Evolutionary conservation across 2,888 invertebrate species (phyloP).

Genomic region (Clostera curtula): DNA sequence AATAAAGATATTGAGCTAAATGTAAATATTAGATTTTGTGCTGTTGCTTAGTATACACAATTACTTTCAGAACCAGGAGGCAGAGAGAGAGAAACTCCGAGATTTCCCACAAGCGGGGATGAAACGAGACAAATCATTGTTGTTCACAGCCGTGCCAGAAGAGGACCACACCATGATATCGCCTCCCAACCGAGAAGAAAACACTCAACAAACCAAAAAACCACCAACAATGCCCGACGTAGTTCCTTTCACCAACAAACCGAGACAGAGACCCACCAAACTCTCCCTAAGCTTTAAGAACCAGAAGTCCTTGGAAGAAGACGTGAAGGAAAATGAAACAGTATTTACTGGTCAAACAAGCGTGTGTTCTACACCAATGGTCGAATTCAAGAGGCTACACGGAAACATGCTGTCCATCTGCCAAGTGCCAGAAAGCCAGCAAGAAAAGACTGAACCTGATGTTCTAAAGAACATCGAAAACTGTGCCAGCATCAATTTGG

Average conservation of each 20-base stretch:
- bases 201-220: constrained; percentile 32
- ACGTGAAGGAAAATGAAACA: constrained; percentile 67
- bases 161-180: constrained; percentile 77
- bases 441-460: constrained; percentile 69
- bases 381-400: constrained; percentile 83
- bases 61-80: constrained; percentile 54
- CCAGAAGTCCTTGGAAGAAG: constrained; percentile 73
- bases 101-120: constrained; percentile 72
- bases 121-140: constrained; percentile 85
- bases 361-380: constrained; percentile 86
- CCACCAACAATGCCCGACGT: constrained; percentile 62
- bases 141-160: constrained; percentile 89
- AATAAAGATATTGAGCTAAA: too few relatives aligned
- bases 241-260: constrained; percentile 68
- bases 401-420: constrained; percentile 84
- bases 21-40: too few relatives aligned
- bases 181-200: constrained; percentile 50
- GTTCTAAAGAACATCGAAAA: constrained; percentile 56
- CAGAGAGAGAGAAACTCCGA: constrained; percentile 60
- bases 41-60: constrained; percentile 1
- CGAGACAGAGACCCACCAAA: constrained; percentile 70
- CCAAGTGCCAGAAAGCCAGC: constrained; percentile 74
- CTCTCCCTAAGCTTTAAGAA: constrained; percentile 74
- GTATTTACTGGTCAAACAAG: constrained; percentile 81
- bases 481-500: constrained; percentile 39